Conservation (phyloP, 1,140 invertebrate genomes). For the Drosophila azteca region DNA sequence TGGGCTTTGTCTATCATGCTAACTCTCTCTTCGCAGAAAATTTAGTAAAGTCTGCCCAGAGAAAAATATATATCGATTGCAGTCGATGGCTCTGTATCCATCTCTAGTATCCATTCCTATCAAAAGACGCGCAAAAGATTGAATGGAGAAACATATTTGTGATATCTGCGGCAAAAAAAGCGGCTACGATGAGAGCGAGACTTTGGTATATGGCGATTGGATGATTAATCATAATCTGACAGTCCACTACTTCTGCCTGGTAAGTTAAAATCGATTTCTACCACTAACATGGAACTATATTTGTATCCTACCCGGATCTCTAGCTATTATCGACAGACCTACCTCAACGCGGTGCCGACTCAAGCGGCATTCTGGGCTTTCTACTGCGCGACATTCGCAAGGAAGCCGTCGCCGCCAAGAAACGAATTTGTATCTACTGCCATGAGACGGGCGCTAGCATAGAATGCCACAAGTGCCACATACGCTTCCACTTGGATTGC, state of each 20-base stretch:
- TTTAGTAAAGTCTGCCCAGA: no score
- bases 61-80: no score
- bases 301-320: background rate
- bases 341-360: slow-evolving; percentile 59
- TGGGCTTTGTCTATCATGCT: no score
- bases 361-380: slow-evolving; percentile 67
- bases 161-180: slow-evolving; percentile 11
- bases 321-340: slow-evolving; percentile 68
- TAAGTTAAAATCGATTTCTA: slow-evolving; percentile 13
- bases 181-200: slow-evolving; percentile 4
- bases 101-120: no score
- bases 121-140: no score
- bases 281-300: background rate
- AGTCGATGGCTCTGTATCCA: no score
- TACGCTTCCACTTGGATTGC: slow-evolving; percentile 56
- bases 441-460: slow-evolving; percentile 38
- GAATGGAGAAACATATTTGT: background rate
- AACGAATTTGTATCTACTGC: slow-evolving; percentile 54
- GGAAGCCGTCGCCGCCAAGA: slow-evolving; percentile 33
- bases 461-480: slow-evolving; percentile 46
- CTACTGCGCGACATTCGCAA: slow-evolving; percentile 62
- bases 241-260: slow-evolving; percentile 76
- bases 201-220: slow-evolving; percentile 60
- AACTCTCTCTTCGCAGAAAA: no score
- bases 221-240: slow-evolving; percentile 45